A percentile compares a stretch with the other conserved stretches of the same genome.
phyloP scores from a whole-genome alignment of 1,140 invertebrate genomes.

The Globodera rostochiensis region DNA sequence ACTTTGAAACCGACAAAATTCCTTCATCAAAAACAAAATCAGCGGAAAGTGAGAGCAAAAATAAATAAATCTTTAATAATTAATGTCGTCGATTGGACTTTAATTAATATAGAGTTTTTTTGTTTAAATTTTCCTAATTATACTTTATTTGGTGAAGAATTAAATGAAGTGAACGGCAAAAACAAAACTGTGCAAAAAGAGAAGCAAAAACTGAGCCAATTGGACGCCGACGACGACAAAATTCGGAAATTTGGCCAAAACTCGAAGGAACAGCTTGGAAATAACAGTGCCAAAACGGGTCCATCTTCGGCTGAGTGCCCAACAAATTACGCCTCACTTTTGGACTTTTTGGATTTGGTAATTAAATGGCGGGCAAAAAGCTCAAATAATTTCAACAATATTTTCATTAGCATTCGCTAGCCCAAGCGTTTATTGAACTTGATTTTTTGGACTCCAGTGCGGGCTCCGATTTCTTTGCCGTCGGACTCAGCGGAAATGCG shows the following conservation, averaged over 20 bases:
- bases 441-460: slow-evolving; percentile 51
- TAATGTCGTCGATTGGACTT: too few relatives aligned
- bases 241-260: neutral
- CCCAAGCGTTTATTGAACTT: slow-evolving; percentile 44
- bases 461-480: slow-evolving; percentile 42
- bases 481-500: slow-evolving; percentile 40
- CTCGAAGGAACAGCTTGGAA: neutral
- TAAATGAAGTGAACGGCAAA: neutral
- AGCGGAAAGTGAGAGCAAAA: neutral
- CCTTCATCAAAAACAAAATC: neutral
- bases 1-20: neutral
- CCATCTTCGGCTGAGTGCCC: slow-evolving; percentile 1
- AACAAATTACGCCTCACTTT: slow-evolving; percentile 20
- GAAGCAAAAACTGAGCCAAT: neutral
- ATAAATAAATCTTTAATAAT: neutral
- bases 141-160: neutral
- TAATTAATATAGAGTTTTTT: too few relatives aligned
- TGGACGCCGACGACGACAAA: neutral
- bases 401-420: slow-evolving; percentile 36
- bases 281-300: slow-evolving; percentile 1
- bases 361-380: neutral
- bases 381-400: neutral
- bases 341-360: slow-evolving; percentile 44
- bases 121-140: too few relatives aligned
- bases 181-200: neutral